Base-by-base conservation (phyloP, 1,140 invertebrate genomes). In the Subanguina moxae region DNA sequence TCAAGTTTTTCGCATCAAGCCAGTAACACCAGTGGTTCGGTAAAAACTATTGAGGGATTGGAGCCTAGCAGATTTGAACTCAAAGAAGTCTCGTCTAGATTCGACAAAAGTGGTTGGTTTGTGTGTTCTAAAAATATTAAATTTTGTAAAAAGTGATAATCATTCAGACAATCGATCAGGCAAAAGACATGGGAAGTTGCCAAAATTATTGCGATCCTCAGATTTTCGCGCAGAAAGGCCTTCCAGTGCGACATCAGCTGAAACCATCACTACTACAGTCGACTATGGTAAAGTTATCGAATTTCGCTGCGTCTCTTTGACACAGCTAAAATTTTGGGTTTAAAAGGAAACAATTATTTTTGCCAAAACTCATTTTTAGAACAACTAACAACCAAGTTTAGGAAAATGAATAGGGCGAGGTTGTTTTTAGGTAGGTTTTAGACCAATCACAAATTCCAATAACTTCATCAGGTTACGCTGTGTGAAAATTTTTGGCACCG, bases 61-160 rank as follows among this genome's bases (percentile, higher is more conserved):
- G 30, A 52, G 30, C 46, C 25, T 42, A 25, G 28, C 21, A 43
- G 19, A n/a, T 62, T 38, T 19, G 61, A 57, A 21, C 21, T 38
- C n/a, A 38, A n/a, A 28, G 63, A 32, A 64, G 46, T 52, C 15
- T 5, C 48, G 8, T 15, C 28, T 8, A 52, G 45, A 19, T 68
- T 68, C 23, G 62, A 68, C 42, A 68, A 68, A 32, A 69, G 65
- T 32, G 67, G 67, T 68, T 21, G n/a, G n/a, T 45, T 45, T 25
- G 48, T 15, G 3, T 7, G 8, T 21, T 52, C n/a, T 52, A 52
- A 21, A 25, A 52, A 52, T 52, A 19, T 15, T 45, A 45, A 45
- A 45, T 45, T 45, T 45, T 45, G 43, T 45, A 45, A 13, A 45
- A 45, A 11, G n/a, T 13, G n/a, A 45, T 45, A 45, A 13, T 11